phyloP scores from a whole-genome alignment of 64 coral and sea anemone species.

The Stichodactyla helianthus region DNA sequence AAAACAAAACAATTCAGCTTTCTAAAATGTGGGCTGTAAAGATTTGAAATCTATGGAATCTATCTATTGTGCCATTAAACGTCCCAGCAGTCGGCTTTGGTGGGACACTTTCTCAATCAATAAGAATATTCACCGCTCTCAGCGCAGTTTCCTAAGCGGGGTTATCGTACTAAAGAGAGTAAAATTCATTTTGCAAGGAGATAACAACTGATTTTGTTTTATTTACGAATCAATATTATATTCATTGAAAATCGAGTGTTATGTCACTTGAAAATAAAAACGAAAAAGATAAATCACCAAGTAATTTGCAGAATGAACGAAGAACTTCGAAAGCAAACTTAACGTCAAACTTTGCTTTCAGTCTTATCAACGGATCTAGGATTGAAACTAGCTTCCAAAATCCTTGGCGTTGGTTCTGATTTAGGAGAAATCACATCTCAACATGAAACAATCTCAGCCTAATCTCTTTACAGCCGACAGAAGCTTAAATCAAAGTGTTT shows the following conservation, averaged over 20 bases:
- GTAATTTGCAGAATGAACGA: too few species aligned
- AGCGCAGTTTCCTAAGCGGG: not conserved
- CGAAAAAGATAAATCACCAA: too few species aligned
- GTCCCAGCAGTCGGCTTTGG: not conserved
- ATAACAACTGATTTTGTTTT: too few species aligned
- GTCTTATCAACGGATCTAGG: not conserved
- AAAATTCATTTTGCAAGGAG: too few species aligned
- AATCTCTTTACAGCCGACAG: not conserved
- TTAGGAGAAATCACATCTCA: not conserved
- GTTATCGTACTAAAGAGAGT: not conserved
- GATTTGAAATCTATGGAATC: not conserved
- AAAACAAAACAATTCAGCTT: not conserved
- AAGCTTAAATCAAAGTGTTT: not conserved
- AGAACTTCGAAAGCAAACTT: not conserved
- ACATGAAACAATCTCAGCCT: not conserved
- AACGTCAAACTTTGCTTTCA: not conserved
- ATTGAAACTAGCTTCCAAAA: not conserved
- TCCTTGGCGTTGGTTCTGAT: not conserved
- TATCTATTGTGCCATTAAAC: not conserved
- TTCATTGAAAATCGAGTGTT: too few species aligned
- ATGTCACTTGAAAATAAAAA: too few species aligned
- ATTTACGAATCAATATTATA: too few species aligned
- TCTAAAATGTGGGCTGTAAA: not conserved
- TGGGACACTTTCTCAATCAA: not conserved
- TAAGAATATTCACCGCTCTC: not conserved